Conservation (phyloP, 35 echinoderm and acorn worm species). For the Eucidaris tribuloides region DNA sequence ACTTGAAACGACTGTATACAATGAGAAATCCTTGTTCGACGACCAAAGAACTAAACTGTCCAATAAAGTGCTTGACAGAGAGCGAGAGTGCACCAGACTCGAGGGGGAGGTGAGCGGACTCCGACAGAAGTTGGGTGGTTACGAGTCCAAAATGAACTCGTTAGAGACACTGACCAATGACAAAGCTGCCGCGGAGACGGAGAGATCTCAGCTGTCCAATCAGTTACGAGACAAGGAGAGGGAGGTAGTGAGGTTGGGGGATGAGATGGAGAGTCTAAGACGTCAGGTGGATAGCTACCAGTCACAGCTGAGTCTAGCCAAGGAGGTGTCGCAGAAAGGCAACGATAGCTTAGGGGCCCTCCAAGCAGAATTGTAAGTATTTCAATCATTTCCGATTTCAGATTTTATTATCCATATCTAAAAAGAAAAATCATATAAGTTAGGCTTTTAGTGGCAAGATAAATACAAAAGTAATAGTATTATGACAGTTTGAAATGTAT, state of each 20-base stretch:
- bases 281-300: constrained; percentile 69
- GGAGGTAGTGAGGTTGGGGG: constrained; percentile 17
- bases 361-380: constrained; percentile 76
- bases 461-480: too few relatives aligned
- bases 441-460: too few relatives aligned
- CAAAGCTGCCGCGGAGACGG: constrained; percentile 21
- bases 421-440: too few relatives aligned
- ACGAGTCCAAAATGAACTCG: not conserved
- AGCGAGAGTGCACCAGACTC: not conserved
- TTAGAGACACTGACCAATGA: constrained; percentile 16
- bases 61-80: not conserved
- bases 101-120: not conserved
- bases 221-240: constrained; percentile 12
- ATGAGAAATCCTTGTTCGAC: not conserved
- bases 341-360: constrained; percentile 55
- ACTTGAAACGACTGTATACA: not conserved
- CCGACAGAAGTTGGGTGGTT: not conserved
- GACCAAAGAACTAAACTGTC: constrained; percentile 20
- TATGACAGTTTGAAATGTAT: too few relatives aligned
- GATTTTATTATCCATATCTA: too few relatives aligned
- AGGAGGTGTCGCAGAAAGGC: constrained; percentile 58
- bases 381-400: too few relatives aligned
- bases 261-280: constrained; percentile 51
- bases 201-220: not conserved
- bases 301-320: constrained; percentile 43